A percentile compares a stretch with the other conserved stretches of the same genome.
Conservation (phyloP, 2,888 invertebrate species). For the Julus scandinavius region DNA sequence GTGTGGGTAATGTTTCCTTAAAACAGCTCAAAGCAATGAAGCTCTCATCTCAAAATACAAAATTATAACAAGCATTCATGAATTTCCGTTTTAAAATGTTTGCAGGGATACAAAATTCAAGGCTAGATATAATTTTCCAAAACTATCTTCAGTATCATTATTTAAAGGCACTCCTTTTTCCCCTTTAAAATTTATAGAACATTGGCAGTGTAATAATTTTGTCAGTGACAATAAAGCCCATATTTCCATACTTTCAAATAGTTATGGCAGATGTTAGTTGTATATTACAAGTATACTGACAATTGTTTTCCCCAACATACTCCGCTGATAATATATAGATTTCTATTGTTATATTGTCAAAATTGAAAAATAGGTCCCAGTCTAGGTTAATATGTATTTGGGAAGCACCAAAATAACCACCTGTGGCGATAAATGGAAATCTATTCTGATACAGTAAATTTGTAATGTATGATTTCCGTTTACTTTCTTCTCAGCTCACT, state of each 20-base stretch:
- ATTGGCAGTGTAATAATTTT: too few species aligned
- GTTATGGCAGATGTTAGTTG: not conserved
- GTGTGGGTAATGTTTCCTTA: not conserved
- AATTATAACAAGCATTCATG: not conserved
- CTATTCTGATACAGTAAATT: not conserved
- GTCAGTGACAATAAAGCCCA: too few species aligned
- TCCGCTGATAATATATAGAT: not conserved
- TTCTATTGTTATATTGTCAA: conserved; percentile 30
- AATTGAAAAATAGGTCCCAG: not conserved
- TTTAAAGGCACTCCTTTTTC: not conserved
- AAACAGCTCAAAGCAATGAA: not conserved
- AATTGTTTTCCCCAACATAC: not conserved
- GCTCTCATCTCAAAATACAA: not conserved
- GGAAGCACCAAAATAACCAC: not conserved
- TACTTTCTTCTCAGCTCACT: not conserved
- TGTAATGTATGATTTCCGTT: conserved; percentile 40
- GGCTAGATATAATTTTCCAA: not conserved
- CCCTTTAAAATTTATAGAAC: too few species aligned
- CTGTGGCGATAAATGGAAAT: conserved; percentile 32
- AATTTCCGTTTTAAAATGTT: not conserved
- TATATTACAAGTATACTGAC: not conserved
- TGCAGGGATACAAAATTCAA: not conserved
- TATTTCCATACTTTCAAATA: not conserved
- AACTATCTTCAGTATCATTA: not conserved
- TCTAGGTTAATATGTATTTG: conserved; percentile 39